phyloP scores from a whole-genome alignment of 2,113 vertebrate genomes.

The Actinemys pallida region DNA sequence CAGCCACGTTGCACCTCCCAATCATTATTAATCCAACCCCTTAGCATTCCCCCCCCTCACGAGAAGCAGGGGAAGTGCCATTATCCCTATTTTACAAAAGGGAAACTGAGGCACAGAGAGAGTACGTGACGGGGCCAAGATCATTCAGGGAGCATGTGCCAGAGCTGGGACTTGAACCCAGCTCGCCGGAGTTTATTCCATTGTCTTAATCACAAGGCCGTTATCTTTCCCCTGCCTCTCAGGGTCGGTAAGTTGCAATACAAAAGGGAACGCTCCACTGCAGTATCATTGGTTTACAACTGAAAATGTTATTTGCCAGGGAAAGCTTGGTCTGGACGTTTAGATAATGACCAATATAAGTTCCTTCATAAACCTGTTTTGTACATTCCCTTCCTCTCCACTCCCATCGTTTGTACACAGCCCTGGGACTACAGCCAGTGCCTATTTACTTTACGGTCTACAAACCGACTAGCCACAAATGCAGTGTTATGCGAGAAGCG shows the following conservation, averaged over 20 bases:
- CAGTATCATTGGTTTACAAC: constrained; percentile 15
- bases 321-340: constrained; percentile 42
- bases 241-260: background rate
- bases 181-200: background rate
- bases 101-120: background rate
- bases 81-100: background rate
- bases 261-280: constrained; percentile 49
- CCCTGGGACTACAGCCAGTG: background rate
- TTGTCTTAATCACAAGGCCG: background rate
- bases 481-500: constrained; percentile 47
- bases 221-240: constrained; percentile 2
- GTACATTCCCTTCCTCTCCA: constrained; percentile 27
- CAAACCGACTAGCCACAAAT: constrained; percentile 10
- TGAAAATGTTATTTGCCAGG: constrained; percentile 38
- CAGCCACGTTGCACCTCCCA: fast-evolving
- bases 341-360: constrained; percentile 44
- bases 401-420: background rate
- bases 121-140: background rate
- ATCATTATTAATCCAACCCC: background rate
- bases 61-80: background rate
- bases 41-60: background rate
- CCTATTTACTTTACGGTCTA: constrained; percentile 39
- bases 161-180: background rate
- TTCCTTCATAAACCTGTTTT: constrained; percentile 38
- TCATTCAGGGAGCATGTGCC: background rate